Percentiles rank a stretch among this genome's conserved stretches.
Evolutionary conservation across 2,113 vertebrate species (phyloP).

Genomic region (Ictalurus furcatus): DNA sequence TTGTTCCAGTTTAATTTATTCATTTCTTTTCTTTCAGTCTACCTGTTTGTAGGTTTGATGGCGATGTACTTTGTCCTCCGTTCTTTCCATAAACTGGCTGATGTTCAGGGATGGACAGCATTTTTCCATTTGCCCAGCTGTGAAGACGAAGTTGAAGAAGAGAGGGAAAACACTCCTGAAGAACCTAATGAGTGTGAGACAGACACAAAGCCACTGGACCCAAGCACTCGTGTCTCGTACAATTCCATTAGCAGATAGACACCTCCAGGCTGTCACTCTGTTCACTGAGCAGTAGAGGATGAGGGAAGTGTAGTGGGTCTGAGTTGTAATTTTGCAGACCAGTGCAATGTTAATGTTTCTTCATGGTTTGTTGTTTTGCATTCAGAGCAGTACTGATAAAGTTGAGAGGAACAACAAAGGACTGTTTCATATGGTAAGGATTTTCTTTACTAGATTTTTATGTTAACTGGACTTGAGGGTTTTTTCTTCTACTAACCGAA

Average conservation of each 20-base stretch:
- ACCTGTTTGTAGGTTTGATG: constrained; percentile 84
- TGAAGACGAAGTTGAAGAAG: constrained; percentile 64
- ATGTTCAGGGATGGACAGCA: constrained; percentile 80
- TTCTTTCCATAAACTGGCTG: constrained; percentile 79
- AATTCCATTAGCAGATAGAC: constrained; percentile 72
- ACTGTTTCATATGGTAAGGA: neutral
- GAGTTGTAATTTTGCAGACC: neutral
- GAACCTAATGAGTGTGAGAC: neutral
- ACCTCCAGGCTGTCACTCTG: neutral
- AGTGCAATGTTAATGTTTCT: neutral
- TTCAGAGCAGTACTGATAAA: neutral
- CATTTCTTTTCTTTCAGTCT: constrained; percentile 61
- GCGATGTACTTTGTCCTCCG: constrained; percentile 84
- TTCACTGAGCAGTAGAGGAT: constrained; percentile 1
- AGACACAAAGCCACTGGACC: constrained; percentile 60
- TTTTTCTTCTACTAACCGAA: neutral
- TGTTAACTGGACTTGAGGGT: neutral
- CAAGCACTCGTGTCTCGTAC: constrained; percentile 67
- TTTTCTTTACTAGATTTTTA: neutral
- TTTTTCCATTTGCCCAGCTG: constrained; percentile 77
- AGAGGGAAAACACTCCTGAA: constrained; percentile 23
- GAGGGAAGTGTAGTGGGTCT: neutral
- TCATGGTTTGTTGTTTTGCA: neutral
- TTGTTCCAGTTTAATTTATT: neutral
- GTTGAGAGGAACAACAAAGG: neutral